These are phyloP conservation scores for Ethmia dodecea DNA, from an alignment of 2,888 invertebrate genomes.

Conservation along the genomic window DNA sequence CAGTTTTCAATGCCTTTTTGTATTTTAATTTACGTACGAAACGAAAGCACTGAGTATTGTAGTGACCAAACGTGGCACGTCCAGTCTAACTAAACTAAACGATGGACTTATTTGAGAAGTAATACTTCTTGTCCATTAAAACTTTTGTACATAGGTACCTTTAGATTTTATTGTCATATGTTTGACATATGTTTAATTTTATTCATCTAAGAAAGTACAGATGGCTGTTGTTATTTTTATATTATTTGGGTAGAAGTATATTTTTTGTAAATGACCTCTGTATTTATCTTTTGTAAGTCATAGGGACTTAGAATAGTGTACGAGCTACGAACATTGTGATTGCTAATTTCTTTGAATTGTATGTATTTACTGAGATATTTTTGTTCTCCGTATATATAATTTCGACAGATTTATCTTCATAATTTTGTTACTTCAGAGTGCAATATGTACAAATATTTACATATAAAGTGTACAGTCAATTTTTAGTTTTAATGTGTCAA, in stretches of 20 bases:
- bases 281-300: slow-evolving; percentile 76
- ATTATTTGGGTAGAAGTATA: slow-evolving; percentile 77
- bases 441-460: slow-evolving; percentile 86
- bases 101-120: slow-evolving; percentile 39
- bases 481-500: slow-evolving; percentile 75
- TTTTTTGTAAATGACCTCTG: slow-evolving; percentile 77
- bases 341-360: slow-evolving; percentile 57
- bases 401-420: slow-evolving; percentile 67
- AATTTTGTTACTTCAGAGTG: slow-evolving; percentile 80
- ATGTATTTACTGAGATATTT: slow-evolving; percentile 59
- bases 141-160: slow-evolving; percentile 70
- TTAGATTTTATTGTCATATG: slow-evolving; percentile 75
- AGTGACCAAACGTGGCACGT: slow-evolving; percentile 66
- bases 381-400: slow-evolving; percentile 63
- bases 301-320: slow-evolving; percentile 71
- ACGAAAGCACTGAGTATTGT: slow-evolving; percentile 46
- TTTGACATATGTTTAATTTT: slow-evolving; percentile 77
- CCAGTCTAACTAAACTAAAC: slow-evolving; percentile 48
- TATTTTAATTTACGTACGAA: slow-evolving; percentile 28
- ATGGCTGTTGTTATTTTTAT: slow-evolving; percentile 78
- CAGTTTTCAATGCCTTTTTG: slow-evolving; percentile 39
- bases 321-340: slow-evolving; percentile 75
- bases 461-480: slow-evolving; percentile 75
- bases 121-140: slow-evolving; percentile 52
- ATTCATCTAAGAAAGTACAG: slow-evolving; percentile 78